Evolutionary conservation across 2,113 vertebrate genomes (phyloP).

Genomic region (Heteronetta atricapilla): DNA sequence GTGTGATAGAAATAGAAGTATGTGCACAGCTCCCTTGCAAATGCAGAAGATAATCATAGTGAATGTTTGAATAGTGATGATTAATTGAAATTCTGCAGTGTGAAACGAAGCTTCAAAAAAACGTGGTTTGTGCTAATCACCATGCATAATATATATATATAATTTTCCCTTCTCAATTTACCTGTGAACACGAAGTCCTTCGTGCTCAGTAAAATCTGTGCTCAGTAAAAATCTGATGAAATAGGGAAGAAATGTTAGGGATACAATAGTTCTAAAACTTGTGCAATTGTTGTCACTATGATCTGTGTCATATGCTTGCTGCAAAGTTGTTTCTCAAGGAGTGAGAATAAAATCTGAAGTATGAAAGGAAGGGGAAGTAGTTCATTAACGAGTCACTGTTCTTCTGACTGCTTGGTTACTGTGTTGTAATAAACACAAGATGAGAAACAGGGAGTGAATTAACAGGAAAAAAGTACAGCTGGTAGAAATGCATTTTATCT

Average conservation of each 20-base stretch:
- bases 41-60: background rate
- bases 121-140: background rate
- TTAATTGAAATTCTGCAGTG: background rate
- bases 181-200: background rate
- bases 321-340: background rate
- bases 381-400: background rate
- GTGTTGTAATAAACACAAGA: background rate
- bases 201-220: background rate
- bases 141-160: background rate
- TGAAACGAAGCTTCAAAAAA: background rate
- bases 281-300: background rate
- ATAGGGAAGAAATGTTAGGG: accelerated
- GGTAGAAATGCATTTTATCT: background rate
- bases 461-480: background rate
- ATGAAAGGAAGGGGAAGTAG: background rate
- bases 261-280: background rate
- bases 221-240: background rate
- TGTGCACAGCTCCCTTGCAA: background rate
- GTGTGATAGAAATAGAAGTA: background rate
- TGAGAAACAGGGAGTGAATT: background rate
- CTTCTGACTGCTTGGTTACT: background rate
- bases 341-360: background rate
- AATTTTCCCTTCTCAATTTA: background rate
- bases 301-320: background rate
- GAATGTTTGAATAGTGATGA: background rate